phyloP scores from a whole-genome alignment of 2,888 invertebrate genomes.

The Habrosyne pyritoides region DNA sequence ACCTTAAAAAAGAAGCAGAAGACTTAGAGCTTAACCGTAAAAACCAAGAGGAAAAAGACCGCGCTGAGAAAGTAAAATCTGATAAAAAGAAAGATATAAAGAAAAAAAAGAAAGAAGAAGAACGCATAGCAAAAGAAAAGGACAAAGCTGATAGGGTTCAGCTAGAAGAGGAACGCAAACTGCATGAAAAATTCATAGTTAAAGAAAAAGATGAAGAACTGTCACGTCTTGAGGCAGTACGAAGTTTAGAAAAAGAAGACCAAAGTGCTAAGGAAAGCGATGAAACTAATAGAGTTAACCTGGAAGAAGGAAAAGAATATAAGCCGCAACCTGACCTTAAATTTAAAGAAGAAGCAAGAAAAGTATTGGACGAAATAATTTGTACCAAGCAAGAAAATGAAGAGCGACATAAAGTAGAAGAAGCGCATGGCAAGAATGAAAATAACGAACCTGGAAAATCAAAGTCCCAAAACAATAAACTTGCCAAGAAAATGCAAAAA shows the following conservation, averaged over 20 bases:
- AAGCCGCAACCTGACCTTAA: neutral
- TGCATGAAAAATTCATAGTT: no score
- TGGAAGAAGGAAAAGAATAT: slow-evolving; percentile 5
- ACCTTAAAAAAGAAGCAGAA: no score
- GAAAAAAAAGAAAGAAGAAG: slow-evolving; percentile 2
- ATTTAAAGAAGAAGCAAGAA: neutral
- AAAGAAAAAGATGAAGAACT: slow-evolving; percentile 11
- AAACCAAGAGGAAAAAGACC: slow-evolving; percentile 25
- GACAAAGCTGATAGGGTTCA: neutral
- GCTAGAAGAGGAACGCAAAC: neutral
- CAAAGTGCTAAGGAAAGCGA: no score
- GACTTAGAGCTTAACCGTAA: no score
- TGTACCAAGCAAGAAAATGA: neutral
- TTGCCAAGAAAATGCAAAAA: slow-evolving; percentile 16
- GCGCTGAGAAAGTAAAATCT: slow-evolving; percentile 15
- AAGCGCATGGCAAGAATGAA: slow-evolving; percentile 17
- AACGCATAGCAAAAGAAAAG: slow-evolving; percentile 1
- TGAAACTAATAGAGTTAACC: no score
- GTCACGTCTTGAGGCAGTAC: no score
- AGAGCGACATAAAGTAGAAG: neutral
- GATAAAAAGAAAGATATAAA: slow-evolving; percentile 13
- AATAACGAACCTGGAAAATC: slow-evolving; percentile 8
- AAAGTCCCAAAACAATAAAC: neutral
- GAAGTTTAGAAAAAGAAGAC: no score
- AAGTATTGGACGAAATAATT: neutral